phyloP scores from a whole-genome alignment of 2,113 vertebrate genomes.

The Toxostoma redivivum region DNA sequence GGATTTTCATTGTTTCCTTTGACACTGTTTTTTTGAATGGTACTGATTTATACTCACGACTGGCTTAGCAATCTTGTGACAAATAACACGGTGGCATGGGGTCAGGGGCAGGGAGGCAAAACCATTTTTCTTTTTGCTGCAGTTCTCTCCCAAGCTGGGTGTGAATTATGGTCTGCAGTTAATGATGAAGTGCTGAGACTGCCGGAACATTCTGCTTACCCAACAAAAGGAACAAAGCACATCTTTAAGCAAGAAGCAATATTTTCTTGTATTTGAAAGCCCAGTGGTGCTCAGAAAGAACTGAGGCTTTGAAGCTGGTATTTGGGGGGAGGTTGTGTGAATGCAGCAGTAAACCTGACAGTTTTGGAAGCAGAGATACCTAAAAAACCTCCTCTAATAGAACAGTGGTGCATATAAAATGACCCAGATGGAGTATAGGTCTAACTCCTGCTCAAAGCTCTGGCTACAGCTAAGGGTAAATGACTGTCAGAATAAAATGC shows the following conservation, averaged over 20 bases:
- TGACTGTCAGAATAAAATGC: background rate
- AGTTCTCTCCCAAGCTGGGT: background rate
- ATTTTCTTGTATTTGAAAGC: background rate
- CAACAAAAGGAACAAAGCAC: conserved; percentile 21
- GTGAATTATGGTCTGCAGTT: background rate
- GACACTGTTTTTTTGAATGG: background rate
- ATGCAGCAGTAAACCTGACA: background rate
- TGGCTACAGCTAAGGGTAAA: background rate
- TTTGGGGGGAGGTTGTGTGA: background rate
- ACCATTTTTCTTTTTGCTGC: background rate
- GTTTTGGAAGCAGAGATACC: background rate
- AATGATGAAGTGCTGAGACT: conserved; percentile 23
- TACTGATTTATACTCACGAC: background rate
- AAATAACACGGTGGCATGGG: background rate
- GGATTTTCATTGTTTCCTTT: background rate
- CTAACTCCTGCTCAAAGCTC: background rate
- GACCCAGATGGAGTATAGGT: background rate
- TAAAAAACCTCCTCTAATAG: background rate
- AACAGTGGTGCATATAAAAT: background rate
- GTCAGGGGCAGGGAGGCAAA: background rate
- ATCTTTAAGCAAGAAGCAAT: background rate
- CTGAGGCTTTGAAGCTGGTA: background rate
- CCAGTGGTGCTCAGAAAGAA: rapidly evolving
- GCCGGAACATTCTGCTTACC: background rate
- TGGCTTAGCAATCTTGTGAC: background rate